Conservation (phyloP, 2,797 vertebrate species). For the Heteromormyrus szaboi region DNA sequence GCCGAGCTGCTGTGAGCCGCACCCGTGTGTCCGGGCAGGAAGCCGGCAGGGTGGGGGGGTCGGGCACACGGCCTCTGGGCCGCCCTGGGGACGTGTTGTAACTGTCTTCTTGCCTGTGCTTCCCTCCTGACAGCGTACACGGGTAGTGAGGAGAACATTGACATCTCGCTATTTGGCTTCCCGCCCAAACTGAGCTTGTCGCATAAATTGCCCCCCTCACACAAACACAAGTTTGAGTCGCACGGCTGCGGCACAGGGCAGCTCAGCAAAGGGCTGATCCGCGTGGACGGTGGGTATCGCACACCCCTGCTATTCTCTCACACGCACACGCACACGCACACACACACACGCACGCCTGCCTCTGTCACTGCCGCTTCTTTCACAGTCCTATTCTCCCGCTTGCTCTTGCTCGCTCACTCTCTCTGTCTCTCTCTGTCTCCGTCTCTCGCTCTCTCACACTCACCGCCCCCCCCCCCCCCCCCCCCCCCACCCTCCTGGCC, state of each 20-base stretch:
- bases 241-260: conserved; percentile 67
- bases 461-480: background rate
- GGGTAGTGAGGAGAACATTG: conserved; percentile 78
- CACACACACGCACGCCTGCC: background rate
- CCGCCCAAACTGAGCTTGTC: conserved; percentile 72
- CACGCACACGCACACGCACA: too few relatives aligned
- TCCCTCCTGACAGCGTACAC: conserved; percentile 69
- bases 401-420: background rate
- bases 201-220: conserved; percentile 64
- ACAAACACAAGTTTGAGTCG: conserved; percentile 61
- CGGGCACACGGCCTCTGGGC: background rate
- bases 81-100: background rate
- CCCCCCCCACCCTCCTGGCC: background rate
- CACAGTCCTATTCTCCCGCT: background rate
- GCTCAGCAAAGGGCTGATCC: conserved; percentile 69
- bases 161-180: conserved; percentile 65
- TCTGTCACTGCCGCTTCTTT: background rate
- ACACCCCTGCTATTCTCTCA: conserved; percentile 6
- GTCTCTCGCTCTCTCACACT: background rate
- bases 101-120: conserved; percentile 7
- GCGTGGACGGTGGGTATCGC: conserved; percentile 73
- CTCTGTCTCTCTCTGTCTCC: background rate
- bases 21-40: background rate
- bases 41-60: background rate
- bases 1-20: background rate